Evolutionary conservation across 2,113 vertebrate genomes (phyloP).

Genomic region (Tapirus terrestris): DNA sequence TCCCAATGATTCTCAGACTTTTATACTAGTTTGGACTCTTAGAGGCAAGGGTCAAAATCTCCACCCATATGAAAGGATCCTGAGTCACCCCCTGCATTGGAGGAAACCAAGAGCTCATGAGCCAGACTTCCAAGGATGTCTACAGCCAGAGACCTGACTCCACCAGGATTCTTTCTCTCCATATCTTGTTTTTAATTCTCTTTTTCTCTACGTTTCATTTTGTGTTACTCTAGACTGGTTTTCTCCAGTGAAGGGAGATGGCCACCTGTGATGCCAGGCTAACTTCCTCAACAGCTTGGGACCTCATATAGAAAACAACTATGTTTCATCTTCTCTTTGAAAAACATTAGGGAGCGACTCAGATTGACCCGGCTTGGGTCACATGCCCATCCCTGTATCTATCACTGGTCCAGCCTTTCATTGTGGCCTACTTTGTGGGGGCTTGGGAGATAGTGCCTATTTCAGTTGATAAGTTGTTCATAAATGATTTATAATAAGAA

Average conservation of each 20-base stretch:
- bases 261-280: not conserved
- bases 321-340: not conserved
- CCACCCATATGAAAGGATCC: not conserved
- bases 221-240: not conserved
- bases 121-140: not conserved
- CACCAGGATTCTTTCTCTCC: not conserved
- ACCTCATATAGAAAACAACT: not conserved
- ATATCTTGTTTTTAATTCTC: not conserved
- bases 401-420: not conserved
- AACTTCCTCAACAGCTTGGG: not conserved
- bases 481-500: not conserved
- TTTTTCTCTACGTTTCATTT: slow-evolving; percentile 1
- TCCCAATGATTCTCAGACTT: not conserved
- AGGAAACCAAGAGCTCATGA: not conserved
- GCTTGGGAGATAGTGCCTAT: not conserved
- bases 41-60: not conserved
- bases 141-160: not conserved
- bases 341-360: not conserved
- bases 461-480: not conserved
- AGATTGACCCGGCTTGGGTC: not conserved
- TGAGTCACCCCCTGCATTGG: not conserved
- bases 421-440: not conserved
- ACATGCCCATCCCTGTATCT: not conserved
- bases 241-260: not conserved
- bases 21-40: not conserved